Base-by-base conservation (phyloP, 2,113 vertebrate genomes). In the Himantopus leucocephalus region DNA sequence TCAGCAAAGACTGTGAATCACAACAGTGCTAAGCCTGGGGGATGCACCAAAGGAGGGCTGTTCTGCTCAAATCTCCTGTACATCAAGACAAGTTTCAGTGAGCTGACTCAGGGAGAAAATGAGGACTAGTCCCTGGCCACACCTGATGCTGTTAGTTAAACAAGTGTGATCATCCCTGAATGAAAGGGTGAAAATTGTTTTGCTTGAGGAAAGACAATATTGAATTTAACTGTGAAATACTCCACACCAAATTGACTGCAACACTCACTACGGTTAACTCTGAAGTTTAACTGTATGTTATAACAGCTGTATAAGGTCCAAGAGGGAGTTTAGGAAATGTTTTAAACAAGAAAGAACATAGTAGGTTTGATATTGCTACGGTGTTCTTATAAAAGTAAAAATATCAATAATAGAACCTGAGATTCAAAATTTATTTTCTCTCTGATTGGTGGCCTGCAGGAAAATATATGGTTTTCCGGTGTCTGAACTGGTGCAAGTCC, bases 371-470 rank as follows among this genome's bases (percentile, higher is more conserved):
- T 68, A 71, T 92, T 85, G 62, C 9, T 48, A n/a, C 17, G 17
- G 3, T 78, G 34, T 64, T 95, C 71, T 75, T 27, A 85, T 55
- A 90, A 55, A 95, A 91, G 45, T 48, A 60, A 88, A 94, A 93
- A 48, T 43, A 64, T 13, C 92, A 92, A 63, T 73, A 93, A 93
- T 23, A 88, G 71, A 93, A 41, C 1, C 15, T 39, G 30, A 73
- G 32, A 74, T 87, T 85, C 21, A 93, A 91, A 92, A 93, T 71
- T 60, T 77, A 45, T 92, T 92, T 95, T 76, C 24, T 73, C 8
- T 26, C 35, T 72, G 64, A 80, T 70, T 58, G 26, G 8, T 63
- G 87, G 56, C 22, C 62, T 94, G 30, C 9, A 91, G 74, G 41
- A 84, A 97, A 96, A 93, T 41, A 30, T 11, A 37, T 53, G 6